phyloP scores from a whole-genome alignment of 2,797 vertebrate genomes.

The Tauraco hartlaubi region DNA sequence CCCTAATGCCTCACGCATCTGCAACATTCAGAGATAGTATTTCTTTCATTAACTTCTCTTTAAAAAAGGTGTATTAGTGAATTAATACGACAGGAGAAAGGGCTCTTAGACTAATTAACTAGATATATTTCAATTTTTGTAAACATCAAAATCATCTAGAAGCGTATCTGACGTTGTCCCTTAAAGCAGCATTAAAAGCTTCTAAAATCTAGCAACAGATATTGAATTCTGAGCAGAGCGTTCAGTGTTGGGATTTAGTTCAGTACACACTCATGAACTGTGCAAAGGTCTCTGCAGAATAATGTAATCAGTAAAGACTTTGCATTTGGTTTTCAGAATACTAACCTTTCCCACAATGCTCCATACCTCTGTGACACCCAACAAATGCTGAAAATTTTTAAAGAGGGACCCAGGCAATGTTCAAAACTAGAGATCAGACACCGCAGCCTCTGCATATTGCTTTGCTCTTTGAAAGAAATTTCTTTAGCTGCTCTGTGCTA shows the following conservation, averaged over 20 bases:
- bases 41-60: neutral
- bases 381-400: neutral
- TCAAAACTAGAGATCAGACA: neutral
- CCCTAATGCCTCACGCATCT: neutral
- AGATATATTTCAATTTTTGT: neutral
- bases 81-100: neutral
- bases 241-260: neutral
- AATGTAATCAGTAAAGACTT: neutral
- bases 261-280: neutral
- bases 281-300: slow-evolving; percentile 31
- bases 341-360: neutral
- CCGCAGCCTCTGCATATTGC: neutral
- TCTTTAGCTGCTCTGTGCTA: neutral
- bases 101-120: neutral
- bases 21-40: neutral
- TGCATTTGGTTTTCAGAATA: neutral
- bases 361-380: neutral
- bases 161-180: neutral
- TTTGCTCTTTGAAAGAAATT: neutral
- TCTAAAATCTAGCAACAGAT: neutral
- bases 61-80: neutral
- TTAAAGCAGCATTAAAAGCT: neutral
- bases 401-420: neutral
- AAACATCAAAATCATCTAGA: neutral
- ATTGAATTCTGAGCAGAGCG: neutral